Percentiles rank a stretch among this genome's conserved stretches.
phyloP scores from a whole-genome alignment of 1,140 invertebrate species.

The Drosophila malerkotliana region DNA sequence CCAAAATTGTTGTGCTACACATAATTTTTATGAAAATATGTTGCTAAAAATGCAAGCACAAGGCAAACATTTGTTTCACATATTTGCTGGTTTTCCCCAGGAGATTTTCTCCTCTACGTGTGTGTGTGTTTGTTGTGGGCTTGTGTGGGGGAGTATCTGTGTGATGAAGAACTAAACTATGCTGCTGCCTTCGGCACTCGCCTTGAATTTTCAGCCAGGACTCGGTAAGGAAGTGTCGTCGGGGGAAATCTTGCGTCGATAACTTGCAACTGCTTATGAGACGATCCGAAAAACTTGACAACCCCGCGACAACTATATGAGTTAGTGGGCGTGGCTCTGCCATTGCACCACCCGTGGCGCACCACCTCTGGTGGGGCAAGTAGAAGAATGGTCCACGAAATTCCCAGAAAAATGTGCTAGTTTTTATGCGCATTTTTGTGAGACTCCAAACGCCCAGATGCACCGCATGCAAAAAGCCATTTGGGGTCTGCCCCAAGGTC shows the following conservation, averaged over 20 bases:
- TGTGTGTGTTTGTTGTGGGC: not conserved
- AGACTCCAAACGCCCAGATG: slow-evolving; percentile 23
- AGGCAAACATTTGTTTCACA: slow-evolving; percentile 76
- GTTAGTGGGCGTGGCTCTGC: slow-evolving; percentile 9
- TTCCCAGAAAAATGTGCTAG: slow-evolving; percentile 36
- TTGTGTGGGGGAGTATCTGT: not conserved
- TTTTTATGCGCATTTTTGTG: slow-evolving; percentile 61
- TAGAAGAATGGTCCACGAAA: slow-evolving; percentile 20
- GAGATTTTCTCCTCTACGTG: not conserved
- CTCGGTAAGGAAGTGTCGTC: slow-evolving; percentile 17
- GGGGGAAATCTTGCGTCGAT: slow-evolving; percentile 75
- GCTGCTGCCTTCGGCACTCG: slow-evolving; percentile 51
- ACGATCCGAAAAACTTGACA: slow-evolving; percentile 29
- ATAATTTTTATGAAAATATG: slow-evolving; percentile 77
- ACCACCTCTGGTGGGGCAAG: slow-evolving; percentile 5
- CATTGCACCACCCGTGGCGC: slow-evolving; percentile 18
- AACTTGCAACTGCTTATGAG: slow-evolving; percentile 80
- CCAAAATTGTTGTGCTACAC: slow-evolving; percentile 59
- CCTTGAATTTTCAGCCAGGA: slow-evolving; percentile 49
- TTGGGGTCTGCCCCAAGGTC: slow-evolving; percentile 6
- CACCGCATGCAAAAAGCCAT: slow-evolving; percentile 21
- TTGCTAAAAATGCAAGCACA: slow-evolving; percentile 74
- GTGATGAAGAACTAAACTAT: slow-evolving; percentile 56
- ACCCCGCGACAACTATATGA: slow-evolving; percentile 32
- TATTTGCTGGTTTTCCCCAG: slow-evolving; percentile 44